Base-by-base conservation (phyloP, 2,113 vertebrate genomes). In the Ceyx cyanopectus region DNA sequence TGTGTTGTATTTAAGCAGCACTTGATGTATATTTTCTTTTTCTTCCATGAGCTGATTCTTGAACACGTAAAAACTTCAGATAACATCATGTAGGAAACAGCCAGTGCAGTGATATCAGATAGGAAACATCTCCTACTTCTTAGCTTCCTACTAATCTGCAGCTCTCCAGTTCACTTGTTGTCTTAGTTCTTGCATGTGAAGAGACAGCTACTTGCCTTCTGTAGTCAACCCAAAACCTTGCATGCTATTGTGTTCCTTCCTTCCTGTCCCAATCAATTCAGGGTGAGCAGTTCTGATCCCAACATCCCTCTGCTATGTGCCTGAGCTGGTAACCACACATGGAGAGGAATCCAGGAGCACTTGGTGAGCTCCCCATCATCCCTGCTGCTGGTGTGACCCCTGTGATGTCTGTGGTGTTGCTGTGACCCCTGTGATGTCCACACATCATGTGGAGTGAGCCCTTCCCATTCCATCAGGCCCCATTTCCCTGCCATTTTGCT, bases 361-460 rank as follows among this genome's bases (percentile, higher is more conserved):
- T 56, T 34, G 26, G 34, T 34, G 21, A 56, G 29, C 9, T 37
- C 24, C 6, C 30, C 2, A 0, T 62, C 34, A 27, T n/a, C 30
- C 27, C 21, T 58, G 43, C 30, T 63, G 9, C 18, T 68, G 50
- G 30, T 51, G 30, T 37, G 21, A 10, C 26, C 66, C 14, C 16
- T n/a, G 22, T 46, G 27, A 19, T 78, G 19, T 22, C 65, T 45
- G 17, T 27, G 58, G 41, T 77, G 7, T 3, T 41, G 37, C 37
- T 51, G 30, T 37, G 21, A 10, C 26, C 66, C 14, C 19, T n/a
- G 22, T 46, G 27, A 19, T 78, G 19, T 22, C 65, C 37, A 67
- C 14, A n/a, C 26, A 12, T 27, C 30, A n/a, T 0, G 0, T 5
- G 13, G 18, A 50, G 30, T 50, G 30, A 43, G 50, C 16, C 45